Percentiles rank a stretch among this genome's conserved stretches.
phyloP scores from a whole-genome alignment of 2,797 vertebrate genomes.

The Mormyrops boulengeri region DNA sequence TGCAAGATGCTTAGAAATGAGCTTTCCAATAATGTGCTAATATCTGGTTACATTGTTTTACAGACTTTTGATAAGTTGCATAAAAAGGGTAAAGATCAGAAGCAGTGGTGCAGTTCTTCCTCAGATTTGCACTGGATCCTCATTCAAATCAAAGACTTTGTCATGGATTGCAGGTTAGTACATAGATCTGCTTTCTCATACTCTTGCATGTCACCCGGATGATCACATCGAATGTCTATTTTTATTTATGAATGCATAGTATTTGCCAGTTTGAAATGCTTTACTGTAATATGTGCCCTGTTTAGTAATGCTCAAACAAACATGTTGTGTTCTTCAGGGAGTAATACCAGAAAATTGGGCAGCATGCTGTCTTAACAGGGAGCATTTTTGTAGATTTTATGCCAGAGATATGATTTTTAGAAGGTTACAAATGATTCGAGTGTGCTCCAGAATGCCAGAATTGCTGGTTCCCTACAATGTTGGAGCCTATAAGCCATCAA shows the following conservation, averaged over 20 bases:
- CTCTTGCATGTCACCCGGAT: neutral
- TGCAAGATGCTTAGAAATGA: neutral
- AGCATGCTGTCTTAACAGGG: neutral
- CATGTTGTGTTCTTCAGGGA: neutral
- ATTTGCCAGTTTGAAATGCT: neutral
- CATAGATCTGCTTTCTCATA: neutral
- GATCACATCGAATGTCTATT: neutral
- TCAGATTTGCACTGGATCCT: slow-evolving; percentile 79
- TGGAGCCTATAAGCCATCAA: neutral
- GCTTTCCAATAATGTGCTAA: neutral
- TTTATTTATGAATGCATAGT: neutral
- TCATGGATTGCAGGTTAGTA: slow-evolving; percentile 66
- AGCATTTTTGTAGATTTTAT: neutral
- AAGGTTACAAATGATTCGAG: neutral
- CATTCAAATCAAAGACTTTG: slow-evolving; percentile 79
- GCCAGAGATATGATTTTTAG: neutral
- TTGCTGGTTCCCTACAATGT: neutral
- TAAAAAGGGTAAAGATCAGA: slow-evolving; percentile 46
- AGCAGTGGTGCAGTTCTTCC: slow-evolving; percentile 61
- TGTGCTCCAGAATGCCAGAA: neutral
- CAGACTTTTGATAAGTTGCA: slow-evolving; percentile 58
- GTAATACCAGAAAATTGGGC: neutral
- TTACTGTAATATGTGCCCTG: neutral
- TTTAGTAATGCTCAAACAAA: neutral
- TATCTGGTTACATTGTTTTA: neutral